Conservation (phyloP, 2,797 vertebrate genomes). For the Cetoscarus ocellatus region DNA sequence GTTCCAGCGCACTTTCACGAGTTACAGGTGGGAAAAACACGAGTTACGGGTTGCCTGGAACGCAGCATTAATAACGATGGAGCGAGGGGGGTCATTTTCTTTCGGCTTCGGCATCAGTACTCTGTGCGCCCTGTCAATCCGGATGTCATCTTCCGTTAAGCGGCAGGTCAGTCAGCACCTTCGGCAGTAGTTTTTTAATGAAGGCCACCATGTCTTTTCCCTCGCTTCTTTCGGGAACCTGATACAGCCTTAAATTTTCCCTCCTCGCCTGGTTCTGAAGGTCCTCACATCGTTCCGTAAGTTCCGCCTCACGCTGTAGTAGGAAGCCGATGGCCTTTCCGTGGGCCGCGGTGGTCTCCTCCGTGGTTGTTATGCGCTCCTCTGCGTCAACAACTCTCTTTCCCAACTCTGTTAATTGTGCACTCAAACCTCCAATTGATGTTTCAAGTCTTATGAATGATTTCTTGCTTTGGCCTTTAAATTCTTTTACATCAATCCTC, state of each 20-base stretch:
- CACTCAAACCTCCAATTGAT: background rate
- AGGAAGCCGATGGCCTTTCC: constrained; percentile 2
- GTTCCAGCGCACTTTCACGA: too few relatives aligned
- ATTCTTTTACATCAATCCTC: constrained; percentile 14
- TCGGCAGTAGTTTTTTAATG: constrained; percentile 13
- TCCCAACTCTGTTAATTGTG: constrained; percentile 12
- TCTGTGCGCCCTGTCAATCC: background rate
- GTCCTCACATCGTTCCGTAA: background rate
- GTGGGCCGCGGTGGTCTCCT: background rate
- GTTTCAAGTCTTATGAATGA: constrained; percentile 23
- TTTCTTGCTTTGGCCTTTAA: constrained; percentile 12
- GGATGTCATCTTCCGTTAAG: background rate
- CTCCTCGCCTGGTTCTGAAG: background rate
- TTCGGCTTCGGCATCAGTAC: constrained; percentile 3
- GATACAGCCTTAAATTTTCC: constrained; percentile 8
- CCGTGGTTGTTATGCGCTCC: background rate
- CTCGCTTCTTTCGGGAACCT: constrained; percentile 16
- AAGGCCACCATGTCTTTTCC: constrained; percentile 2
- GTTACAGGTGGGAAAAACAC: too few relatives aligned
- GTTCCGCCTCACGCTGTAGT: constrained; percentile 10
- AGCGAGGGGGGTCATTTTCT: background rate
- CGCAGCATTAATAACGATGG: constrained; percentile 5
- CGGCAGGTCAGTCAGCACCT: background rate
- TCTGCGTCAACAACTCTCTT: constrained; percentile 8
- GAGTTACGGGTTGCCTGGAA: too few relatives aligned